phyloP scores from a whole-genome alignment of 1,140 invertebrate genomes.

The Centruroides sculpturatus region DNA sequence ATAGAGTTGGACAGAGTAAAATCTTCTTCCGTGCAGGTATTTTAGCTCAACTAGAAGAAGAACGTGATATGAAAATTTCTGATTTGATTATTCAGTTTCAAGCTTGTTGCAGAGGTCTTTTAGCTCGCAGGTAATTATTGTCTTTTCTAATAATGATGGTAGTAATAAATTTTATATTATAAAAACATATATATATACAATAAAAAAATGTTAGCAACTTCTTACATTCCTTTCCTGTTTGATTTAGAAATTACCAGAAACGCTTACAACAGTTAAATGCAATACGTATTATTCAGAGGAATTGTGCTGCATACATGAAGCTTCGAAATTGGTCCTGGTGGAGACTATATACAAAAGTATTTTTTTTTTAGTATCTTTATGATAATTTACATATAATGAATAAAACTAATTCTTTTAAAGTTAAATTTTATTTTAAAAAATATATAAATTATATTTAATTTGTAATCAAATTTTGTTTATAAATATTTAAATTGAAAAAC shows the following conservation, averaged over 20 bases:
- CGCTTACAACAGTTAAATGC: conserved; percentile 94
- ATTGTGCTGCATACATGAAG: conserved; percentile 96
- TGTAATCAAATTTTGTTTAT: too few species aligned
- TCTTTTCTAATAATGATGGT: too few species aligned
- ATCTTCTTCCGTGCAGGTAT: conserved; percentile 98
- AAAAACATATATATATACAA: too few species aligned
- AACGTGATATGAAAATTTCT: conserved; percentile 96
- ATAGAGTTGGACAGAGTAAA: conserved; percentile 91
- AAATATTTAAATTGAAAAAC: too few species aligned
- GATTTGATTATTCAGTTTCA: conserved; percentile 98
- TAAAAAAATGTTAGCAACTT: too few species aligned
- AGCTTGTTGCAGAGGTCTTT: conserved; percentile 88
- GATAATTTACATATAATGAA: too few species aligned
- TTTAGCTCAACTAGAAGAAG: conserved; percentile 94
- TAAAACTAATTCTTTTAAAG: too few species aligned
- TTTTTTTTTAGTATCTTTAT: too few species aligned
- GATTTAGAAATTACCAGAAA: conserved; percentile 81
- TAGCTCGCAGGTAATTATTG: conserved; percentile 49
- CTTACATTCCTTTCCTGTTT: too few species aligned
- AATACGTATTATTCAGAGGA: conserved; percentile 95
- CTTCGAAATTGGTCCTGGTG: conserved; percentile 99
- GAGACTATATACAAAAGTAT: conserved; percentile 95
- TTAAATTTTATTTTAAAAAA: too few species aligned
- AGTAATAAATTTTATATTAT: too few species aligned
- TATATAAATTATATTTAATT: too few species aligned